Evolutionary conservation across 2,888 invertebrate genomes (phyloP), one percentile per base, ranked within the genome.

Genomic region (Craniophora ligustri): DNA sequence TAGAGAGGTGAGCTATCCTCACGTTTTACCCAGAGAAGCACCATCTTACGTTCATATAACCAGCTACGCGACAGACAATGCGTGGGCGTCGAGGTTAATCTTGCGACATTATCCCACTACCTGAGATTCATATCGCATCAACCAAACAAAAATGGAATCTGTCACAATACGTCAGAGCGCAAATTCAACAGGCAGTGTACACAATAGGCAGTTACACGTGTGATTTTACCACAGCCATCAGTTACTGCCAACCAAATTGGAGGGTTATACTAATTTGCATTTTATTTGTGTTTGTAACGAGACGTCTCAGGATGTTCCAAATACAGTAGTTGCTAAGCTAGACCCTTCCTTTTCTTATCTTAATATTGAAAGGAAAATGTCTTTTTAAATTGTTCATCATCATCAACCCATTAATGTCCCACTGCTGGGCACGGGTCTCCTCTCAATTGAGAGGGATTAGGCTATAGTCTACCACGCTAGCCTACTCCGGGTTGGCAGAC

Each of bases 181-280:
- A 61, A 30, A 56, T 47, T 60, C 19, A 42, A 39, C 30, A 34
- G 45, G 32, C 50, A 38, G 14, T 16, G 19, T 67, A 56, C 26
- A 81, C 79, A 81, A 81, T 80, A 62, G 75, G 58, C 62, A 47
- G 65, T 78, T 76, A 67, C 69, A 61, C 60, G 67, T 70, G 68
- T 53, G 55, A 59, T 61, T 61, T 56, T 62, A 62, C n/a, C n/a
- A 64, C 56, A 54, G 46, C 42, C 55, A 66, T 65, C 72, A 54
- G 47, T 65, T 42, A 62, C 55, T 49, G 50, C 73, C 50, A 70
- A 66, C 45, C 38, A 36, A 51, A 42, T 53, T 39, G 26, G 39
- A 45, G 41, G 30, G 19, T 30, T n/a, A n/a, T 4, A 35, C 57
- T 53, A 41, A 36, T 66, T 56, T 50, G 35, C 23, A 55, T 59